Base-by-base conservation (phyloP, 1,140 invertebrate genomes). In the Rhagoletis pomonella region DNA sequence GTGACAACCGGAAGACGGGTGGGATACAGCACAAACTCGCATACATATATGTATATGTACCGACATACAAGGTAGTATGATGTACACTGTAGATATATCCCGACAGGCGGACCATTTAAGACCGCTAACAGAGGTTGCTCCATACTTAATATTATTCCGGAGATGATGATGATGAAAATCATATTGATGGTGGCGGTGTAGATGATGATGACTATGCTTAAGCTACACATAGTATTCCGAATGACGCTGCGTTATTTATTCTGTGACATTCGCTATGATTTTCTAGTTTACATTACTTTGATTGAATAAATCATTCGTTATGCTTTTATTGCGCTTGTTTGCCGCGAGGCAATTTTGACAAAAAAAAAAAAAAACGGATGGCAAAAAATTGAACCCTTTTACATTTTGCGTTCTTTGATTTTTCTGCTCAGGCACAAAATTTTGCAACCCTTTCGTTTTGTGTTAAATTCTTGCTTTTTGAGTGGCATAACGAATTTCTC, bases 271-370 rank as follows among this genome's bases (percentile, higher is more conserved):
- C 73, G 55, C 50, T 81, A 81, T 55, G 73, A 81, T 58, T 81
- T 81, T 81, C 47, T 47, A n/a, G 50, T 73, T 81, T 67, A 55
- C 47, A 58, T 81, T 81, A 55, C 6, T 81, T 81, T 81, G 73
- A 81, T 81, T 81, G 73, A 81, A 81, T 81, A 17, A 6, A 3
- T 19, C 44, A 81, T 81, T 81, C 73, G 73, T 55, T 81, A 81
- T 81, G 73, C 73, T 81, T 81, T 81, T 81, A 81, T 81, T 81
- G 73, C 10, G 73, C 73, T 81, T 81, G 73, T 81, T 55, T 81
- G 73, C 73, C 42, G 73, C 73, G 47, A 19, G 73, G 47, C 47
- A 81, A 81, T 81, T 50, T 55, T 81, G n/a, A 17, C 44, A 81
- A 81, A 58, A 19, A 1, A 55, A 55, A 55, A 50, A n/a, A 29